Evolutionary conservation across 2,113 vertebrate species (phyloP), one percentile per base, ranked within the genome.

Genomic region (Dendropsophus ebraccatus): DNA sequence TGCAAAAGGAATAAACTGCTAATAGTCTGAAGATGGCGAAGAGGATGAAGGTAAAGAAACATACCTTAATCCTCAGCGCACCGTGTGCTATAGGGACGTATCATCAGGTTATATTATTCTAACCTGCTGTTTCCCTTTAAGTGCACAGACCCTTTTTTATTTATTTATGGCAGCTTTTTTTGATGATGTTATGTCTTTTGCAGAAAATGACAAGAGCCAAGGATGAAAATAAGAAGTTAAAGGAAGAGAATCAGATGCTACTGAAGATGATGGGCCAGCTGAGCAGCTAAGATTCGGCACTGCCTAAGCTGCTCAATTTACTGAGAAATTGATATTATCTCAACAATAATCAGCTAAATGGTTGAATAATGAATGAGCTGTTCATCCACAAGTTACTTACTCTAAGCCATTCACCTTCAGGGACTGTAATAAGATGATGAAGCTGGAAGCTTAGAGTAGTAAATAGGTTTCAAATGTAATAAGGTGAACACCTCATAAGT

Each of bases 221-320:
- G 50, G 85, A 88, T 56, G 87, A 88, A 32, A 88, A 87, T 41
- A 41, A 84, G 28, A 74, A 10, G 41, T 58, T 88, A 19, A 81
- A 83, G 37, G 85, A 88, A 23, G 87, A 88, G 50, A 88, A 88
- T 32, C 54, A 88, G 37, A 84, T 67, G 54, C 87, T 88, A 45
- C 80, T 88, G 35, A 85, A 86, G 58, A 47, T 87, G 70, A 82
- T 88, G 69, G 80, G 60, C 13, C 85, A 88, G 72, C 49, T 88
- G 72, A 83, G 65, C 35, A 70, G 83, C 58, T 85, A 74, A 62
- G 54, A 62, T 32, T 76, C 6, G 19, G 19, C 19, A 41, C 7
- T 16, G 13, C 7, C 17, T 12, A 32, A 32, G 65, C 65, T 35
- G 3, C 16, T 69, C 30, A 32, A 9, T 6, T 30, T 65, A 14